Evolutionary conservation across 2,113 vertebrate species (phyloP), one percentile per base, ranked within the genome.

Genomic region (Colistium nudipinnis): DNA sequence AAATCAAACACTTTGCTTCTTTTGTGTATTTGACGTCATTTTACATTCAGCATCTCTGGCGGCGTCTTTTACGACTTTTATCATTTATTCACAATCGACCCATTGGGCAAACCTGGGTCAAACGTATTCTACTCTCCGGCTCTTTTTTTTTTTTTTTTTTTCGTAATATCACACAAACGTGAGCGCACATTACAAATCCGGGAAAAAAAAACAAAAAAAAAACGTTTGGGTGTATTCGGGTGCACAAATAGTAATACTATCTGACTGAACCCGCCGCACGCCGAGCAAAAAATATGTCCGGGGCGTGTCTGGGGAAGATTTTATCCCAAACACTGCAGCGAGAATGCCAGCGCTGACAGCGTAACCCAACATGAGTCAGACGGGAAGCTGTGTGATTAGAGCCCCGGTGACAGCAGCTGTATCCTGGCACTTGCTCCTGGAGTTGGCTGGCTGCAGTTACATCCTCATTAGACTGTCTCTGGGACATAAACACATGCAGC

Each of bases 301-400:
- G 12, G 30, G 27, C 47, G 63, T 25, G 56, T 70, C 44, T 5
- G 12, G 17, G 51, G 30, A 35, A 49, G 41, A 45, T 56, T 8
- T 56, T 41, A 24, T 63, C 22, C n/a, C 14, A n/a, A 68, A 64
- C 19, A 28, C 36, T 45, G 59, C 48, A 13, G 61, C 28, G 62
- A n/a, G 38, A 70, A 59, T 27, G 59, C 43, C 57, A 28, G 27
- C n/a, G 6, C 51, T 75, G 67, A 74, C 72, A 49, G 27, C 28
- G 44, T 70, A 68, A 60, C 49, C 80, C 71, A 55, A 49, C 31
- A 54, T 35, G 60, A 92, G 81, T 81, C 86, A 81, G 79, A 53
- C 70, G 53, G 80, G 87, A 91, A 92, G 88, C 85, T 87, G 90
- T 93, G 92, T 93, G 93, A 95, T 94, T 93, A 93, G 88, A 89